Conservation (phyloP, 2,797 vertebrate genomes). For the Coregonus suidteri region DNA sequence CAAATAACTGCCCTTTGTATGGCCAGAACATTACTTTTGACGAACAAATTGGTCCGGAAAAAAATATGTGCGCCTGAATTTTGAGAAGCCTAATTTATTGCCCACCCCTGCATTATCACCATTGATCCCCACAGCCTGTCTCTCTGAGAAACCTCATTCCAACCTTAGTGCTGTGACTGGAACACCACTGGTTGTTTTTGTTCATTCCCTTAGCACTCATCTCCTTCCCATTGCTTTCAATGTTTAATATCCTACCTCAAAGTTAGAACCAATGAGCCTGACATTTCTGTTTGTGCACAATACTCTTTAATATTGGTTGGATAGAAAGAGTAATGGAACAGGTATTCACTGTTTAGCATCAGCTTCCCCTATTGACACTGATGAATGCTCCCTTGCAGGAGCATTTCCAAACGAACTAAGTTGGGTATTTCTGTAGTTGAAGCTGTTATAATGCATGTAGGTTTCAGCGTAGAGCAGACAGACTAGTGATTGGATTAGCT, state of each 20-base stretch:
- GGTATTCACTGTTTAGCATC: slow-evolving; percentile 2
- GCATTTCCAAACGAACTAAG: slow-evolving; percentile 45
- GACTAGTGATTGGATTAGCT: slow-evolving; percentile 59
- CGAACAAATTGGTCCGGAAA: too few relatives aligned
- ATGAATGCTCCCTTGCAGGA: not conserved
- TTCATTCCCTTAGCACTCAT: slow-evolving; percentile 58
- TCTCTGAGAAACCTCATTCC: slow-evolving; percentile 33
- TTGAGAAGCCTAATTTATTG: too few relatives aligned
- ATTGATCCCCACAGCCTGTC: slow-evolving; percentile 35
- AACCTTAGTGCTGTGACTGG: not conserved
- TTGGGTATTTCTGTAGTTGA: not conserved
- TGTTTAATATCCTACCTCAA: slow-evolving; percentile 64
- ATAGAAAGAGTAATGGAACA: slow-evolving; percentile 35
- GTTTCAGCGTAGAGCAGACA: slow-evolving; percentile 35
- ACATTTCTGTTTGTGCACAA: slow-evolving; percentile 33
- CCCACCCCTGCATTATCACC: slow-evolving; percentile 7
- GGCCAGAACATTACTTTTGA: too few relatives aligned
- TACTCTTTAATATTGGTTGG: slow-evolving; percentile 48
- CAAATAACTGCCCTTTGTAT: too few relatives aligned
- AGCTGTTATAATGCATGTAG: slow-evolving; percentile 9
- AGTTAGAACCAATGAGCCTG: slow-evolving; percentile 55
- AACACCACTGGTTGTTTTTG: slow-evolving; percentile 36
- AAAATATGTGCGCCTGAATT: too few relatives aligned
- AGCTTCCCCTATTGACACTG: not conserved
- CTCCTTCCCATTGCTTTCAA: slow-evolving; percentile 43